Base-by-base conservation (phyloP, 2,888 invertebrate species). In the Parapristionchus giblindavisi region DNA sequence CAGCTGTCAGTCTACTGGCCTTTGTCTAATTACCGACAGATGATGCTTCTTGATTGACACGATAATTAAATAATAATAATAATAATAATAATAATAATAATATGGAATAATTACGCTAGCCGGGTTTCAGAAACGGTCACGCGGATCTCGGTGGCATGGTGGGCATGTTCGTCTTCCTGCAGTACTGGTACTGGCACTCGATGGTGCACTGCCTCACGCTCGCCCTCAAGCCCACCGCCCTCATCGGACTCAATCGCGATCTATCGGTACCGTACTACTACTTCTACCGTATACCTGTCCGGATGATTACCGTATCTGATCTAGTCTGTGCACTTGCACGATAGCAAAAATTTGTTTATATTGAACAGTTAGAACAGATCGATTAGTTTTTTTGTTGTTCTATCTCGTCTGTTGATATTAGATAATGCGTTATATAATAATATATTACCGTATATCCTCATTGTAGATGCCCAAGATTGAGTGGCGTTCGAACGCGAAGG, bases 111-210 rank as follows among this genome's bases (percentile, higher is more conserved):
- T n/a, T n/a, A n/a, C n/a, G n/a, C n/a, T n/a, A n/a, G n/a, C n/a
- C n/a, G 48, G 14, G 11, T 71, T 72, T 11, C 72, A 76, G 78
- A 54, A 97, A 96, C 11, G 98, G 98, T 0, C 97, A 97, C 89
- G 96, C 95, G 82, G 96, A 97, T 89, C 93, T 98, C 92, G 91
- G 94, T 79, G 96, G 96, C 0, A 96, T 98, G 1, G 97, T 99
- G 2, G 99, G 99, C 36, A 93, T 96, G 90, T 90, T 99, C 74
- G 94, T 98, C 0, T 99, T 98, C 89, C 95, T 96, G 0, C 99
- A 99, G 89, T 97, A 97, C 89, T 99, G 99, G 99, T 99, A 97
- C 90, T 99, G 99, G 99, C 99, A 96, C 92, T 98, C 99, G 0
- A 91, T 99, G 81, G 93, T 96, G 0, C 96, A 97, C 89, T 97